phyloP scores from a whole-genome alignment of 2,888 invertebrate genomes.

The Drosophila mayaguana region DNA sequence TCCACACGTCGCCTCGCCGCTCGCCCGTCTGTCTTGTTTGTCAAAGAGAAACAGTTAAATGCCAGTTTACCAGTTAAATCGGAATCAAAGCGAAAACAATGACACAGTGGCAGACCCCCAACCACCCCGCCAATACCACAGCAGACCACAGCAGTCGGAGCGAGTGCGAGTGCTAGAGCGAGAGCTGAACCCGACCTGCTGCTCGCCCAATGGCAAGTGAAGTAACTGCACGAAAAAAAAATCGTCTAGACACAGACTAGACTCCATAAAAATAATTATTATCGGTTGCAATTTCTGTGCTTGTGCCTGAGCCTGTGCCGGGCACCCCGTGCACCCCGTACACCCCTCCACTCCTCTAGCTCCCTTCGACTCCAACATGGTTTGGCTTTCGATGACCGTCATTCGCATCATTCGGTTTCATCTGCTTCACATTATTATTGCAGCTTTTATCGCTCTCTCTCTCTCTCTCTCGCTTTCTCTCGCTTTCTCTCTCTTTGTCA shows the following conservation, averaged over 20 bases:
- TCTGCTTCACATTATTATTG: slow-evolving; percentile 71
- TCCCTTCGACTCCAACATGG: not conserved
- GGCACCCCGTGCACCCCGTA: not conserved
- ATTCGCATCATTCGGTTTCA: slow-evolving; percentile 66
- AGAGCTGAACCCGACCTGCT: slow-evolving; percentile 59
- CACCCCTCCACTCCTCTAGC: not conserved
- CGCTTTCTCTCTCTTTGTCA: slow-evolving; percentile 8
- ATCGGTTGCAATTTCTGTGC: slow-evolving; percentile 85
- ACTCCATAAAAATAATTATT: slow-evolving; percentile 85
- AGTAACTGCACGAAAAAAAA: slow-evolving; percentile 78
- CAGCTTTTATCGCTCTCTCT: slow-evolving; percentile 37
- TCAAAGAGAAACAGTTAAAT: slow-evolving; percentile 82
- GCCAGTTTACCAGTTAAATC: slow-evolving; percentile 82
- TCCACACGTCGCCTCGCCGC: slow-evolving; percentile 18
- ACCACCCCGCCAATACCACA: not conserved
- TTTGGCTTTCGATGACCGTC: slow-evolving; percentile 37
- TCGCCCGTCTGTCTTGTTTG: slow-evolving; percentile 78
- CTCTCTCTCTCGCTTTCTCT: not conserved
- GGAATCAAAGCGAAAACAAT: slow-evolving; percentile 83
- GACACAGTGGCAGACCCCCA: slow-evolving; percentile 73
- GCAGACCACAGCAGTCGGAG: slow-evolving; percentile 4
- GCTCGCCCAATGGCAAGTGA: slow-evolving; percentile 66
- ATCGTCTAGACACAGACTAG: slow-evolving; percentile 85
- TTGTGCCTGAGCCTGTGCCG: slow-evolving; percentile 33
- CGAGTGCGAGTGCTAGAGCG: slow-evolving; percentile 18